Conservation (phyloP, 2,888 invertebrate genomes). For the Plagodis pulveraria region DNA sequence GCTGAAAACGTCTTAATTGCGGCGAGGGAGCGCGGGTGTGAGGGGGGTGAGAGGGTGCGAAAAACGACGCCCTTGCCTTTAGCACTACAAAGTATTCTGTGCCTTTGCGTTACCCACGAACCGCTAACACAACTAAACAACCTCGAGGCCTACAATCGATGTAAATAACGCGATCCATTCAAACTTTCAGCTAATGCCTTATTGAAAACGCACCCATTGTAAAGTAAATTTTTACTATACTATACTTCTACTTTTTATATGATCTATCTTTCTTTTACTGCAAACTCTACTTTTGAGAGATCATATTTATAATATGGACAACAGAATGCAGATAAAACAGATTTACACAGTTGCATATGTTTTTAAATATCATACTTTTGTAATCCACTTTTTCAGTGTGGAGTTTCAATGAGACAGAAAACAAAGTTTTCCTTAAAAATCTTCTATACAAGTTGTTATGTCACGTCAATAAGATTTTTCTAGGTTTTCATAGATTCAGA, state of each 20-base stretch:
- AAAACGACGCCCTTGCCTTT: conserved; percentile 50
- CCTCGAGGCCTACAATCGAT: conserved; percentile 40
- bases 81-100: background rate
- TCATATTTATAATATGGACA: too few species aligned
- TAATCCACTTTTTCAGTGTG: too few species aligned
- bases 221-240: too few species aligned
- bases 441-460: too few species aligned
- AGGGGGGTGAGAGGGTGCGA: conserved; percentile 36
- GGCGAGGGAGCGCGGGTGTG: conserved; percentile 33
- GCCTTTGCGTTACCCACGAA: conserved; percentile 10
- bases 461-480: too few species aligned
- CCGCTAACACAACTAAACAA: conserved; percentile 42
- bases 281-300: too few species aligned
- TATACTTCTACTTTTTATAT: background rate
- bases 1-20: conserved; percentile 60
- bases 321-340: too few species aligned
- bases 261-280: background rate
- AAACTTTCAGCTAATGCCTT: conserved; percentile 8
- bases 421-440: too few species aligned
- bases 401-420: too few species aligned
- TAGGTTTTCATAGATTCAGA: too few species aligned
- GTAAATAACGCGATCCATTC: conserved; percentile 30
- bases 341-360: too few species aligned
- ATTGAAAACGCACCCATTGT: conserved; percentile 6
- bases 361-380: too few species aligned